Conservation (phyloP, 2,113 vertebrate genomes). For the Chloebia gouldiae region DNA sequence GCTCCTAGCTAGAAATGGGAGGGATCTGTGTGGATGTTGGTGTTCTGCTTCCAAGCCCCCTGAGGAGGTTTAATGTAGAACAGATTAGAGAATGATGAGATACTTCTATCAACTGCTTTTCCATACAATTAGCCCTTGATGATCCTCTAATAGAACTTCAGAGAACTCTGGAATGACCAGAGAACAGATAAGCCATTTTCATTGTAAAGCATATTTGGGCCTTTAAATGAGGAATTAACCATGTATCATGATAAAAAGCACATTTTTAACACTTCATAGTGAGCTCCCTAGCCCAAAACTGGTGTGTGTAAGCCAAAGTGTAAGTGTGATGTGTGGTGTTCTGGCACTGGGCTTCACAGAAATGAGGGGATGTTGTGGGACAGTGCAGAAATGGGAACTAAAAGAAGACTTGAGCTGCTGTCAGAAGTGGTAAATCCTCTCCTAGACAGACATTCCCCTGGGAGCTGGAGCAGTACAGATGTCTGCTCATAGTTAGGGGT, state of each 20-base stretch:
- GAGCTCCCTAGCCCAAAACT: not conserved
- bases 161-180: not conserved
- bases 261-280: not conserved
- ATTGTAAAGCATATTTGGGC: not conserved
- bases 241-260: not conserved
- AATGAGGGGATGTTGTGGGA: not conserved
- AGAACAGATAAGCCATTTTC: not conserved
- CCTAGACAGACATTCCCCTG: not conserved
- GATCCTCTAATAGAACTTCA: slow-evolving; percentile 12
- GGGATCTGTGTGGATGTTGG: not conserved
- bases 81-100: slow-evolving; percentile 22
- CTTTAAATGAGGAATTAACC: not conserved
- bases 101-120: slow-evolving; percentile 9
- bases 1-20: not conserved
- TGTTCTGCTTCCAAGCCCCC: not conserved
- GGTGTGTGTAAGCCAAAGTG: accelerated
- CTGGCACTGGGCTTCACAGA: accelerated
- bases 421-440: not conserved
- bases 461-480: not conserved
- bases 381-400: not conserved
- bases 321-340: not conserved
- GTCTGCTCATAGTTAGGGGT: not conserved
- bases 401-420: not conserved
- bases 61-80: slow-evolving; percentile 44
- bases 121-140: slow-evolving; percentile 48